phyloP scores from a whole-genome alignment of 2,888 invertebrate species.

The Willowsia nigromaculata region DNA sequence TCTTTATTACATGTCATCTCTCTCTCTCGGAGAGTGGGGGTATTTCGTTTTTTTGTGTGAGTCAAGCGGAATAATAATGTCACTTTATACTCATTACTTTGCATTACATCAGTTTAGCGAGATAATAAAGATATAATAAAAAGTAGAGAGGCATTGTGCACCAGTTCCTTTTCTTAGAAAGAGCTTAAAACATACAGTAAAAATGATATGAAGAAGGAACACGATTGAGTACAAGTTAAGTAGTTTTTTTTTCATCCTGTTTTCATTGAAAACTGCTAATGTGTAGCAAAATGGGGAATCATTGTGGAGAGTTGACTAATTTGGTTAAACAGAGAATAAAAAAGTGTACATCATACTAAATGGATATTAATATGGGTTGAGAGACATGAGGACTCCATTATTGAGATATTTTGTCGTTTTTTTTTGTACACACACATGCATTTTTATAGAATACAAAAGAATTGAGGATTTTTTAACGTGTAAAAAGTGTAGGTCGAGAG shows the following conservation, averaged over 20 bases:
- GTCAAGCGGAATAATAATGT: conserved; percentile 62
- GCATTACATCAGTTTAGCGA: background rate
- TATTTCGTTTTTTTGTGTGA: conserved; percentile 26
- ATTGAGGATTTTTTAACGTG: no score
- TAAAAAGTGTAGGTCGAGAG: background rate
- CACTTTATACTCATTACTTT: conserved; percentile 39
- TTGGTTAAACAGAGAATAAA: conserved; percentile 48
- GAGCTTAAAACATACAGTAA: background rate
- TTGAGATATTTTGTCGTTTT: conserved; percentile 70
- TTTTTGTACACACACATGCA: conserved; percentile 1
- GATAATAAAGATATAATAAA: background rate
- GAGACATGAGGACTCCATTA: conserved; percentile 55
- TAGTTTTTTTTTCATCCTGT: conserved; percentile 3
- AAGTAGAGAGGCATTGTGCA: background rate
- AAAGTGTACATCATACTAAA: conserved; percentile 32
- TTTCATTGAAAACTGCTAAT: no score
- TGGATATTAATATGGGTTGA: conserved; percentile 52
- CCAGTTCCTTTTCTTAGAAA: background rate
- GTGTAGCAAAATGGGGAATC: background rate
- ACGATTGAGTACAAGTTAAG: background rate
- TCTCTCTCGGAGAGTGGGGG: no score
- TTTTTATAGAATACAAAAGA: background rate
- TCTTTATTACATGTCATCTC: no score
- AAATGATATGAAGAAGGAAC: background rate
- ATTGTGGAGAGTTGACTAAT: conserved; percentile 30